phyloP scores from a whole-genome alignment of 2,888 invertebrate genomes.

The Conomelus anceps region DNA sequence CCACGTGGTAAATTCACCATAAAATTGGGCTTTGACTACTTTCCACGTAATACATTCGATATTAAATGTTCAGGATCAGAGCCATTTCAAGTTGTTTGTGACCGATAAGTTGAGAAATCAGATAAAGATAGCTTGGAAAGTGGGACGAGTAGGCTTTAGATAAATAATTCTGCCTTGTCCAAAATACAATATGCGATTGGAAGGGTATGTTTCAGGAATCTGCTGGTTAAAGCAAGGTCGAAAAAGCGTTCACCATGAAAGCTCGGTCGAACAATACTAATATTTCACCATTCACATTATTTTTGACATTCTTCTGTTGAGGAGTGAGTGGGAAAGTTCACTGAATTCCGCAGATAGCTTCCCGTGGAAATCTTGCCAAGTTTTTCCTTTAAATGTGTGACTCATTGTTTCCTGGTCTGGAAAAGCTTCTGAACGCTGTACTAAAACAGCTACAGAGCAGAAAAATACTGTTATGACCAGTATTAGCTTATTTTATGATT shows the following conservation, averaged over 20 bases:
- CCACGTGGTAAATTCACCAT: no score
- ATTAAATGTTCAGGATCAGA: not conserved
- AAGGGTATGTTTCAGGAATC: not conserved
- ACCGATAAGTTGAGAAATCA: not conserved
- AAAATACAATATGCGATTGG: not conserved
- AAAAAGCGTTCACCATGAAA: not conserved
- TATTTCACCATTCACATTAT: not conserved
- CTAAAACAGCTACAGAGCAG: not conserved
- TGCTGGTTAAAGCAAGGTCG: not conserved
- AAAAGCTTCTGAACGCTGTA: not conserved
- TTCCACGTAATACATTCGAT: no score
- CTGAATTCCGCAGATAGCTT: conserved; percentile 3
- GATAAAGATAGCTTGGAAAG: not conserved
- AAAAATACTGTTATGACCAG: conserved; percentile 5
- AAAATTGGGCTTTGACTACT: no score
- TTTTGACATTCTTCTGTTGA: not conserved
- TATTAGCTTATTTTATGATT: conserved; percentile 2
- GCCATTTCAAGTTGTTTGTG: not conserved
- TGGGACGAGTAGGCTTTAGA: not conserved
- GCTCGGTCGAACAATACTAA: not conserved
- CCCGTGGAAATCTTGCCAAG: conserved; percentile 7
- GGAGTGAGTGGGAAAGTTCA: not conserved
- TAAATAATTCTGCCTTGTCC: not conserved
- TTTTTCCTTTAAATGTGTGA: conserved; percentile 12
- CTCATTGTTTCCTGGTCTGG: conserved; percentile 7